Evolutionary conservation across 1,140 invertebrate genomes (phyloP).

Genomic region (Vollenhovia emeryi): DNA sequence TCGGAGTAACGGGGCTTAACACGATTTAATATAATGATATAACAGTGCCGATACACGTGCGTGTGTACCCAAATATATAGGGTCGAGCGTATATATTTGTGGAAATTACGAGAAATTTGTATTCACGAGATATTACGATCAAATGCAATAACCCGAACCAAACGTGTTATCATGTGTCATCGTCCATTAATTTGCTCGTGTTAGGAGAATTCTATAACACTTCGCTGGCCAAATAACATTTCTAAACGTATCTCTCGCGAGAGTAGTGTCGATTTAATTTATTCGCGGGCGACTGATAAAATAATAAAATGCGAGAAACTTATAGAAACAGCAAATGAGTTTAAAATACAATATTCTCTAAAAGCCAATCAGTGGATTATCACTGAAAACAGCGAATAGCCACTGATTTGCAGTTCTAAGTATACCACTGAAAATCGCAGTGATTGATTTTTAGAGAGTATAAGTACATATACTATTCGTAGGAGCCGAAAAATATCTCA

Average conservation of each 20-base stretch:
- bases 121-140: constrained; percentile 50
- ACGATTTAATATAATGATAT: constrained; percentile 53
- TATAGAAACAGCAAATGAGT: background rate
- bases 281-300: background rate
- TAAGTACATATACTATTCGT: too few relatives aligned
- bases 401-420: too few relatives aligned
- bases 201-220: constrained; percentile 48
- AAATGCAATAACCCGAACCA: constrained; percentile 44
- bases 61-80: background rate
- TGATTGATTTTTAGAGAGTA: too few relatives aligned
- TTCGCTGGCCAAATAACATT: constrained; percentile 32
- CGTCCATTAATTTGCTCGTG: constrained; percentile 44
- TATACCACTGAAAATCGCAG: too few relatives aligned
- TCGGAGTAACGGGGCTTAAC: constrained; percentile 26
- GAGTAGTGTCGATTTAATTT: background rate
- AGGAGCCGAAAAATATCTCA: background rate
- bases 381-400: too few relatives aligned
- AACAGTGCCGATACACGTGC: background rate
- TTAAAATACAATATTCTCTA: too few relatives aligned
- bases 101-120: constrained; percentile 51
- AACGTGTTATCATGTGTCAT: constrained; percentile 52
- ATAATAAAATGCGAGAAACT: background rate
- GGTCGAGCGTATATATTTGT: constrained; percentile 22
- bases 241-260: constrained; percentile 27
- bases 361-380: too few relatives aligned